These are phyloP conservation scores for Anolis apletophallus DNA, from an alignment of 2,797 vertebrate species.

Conservation along the genomic window DNA sequence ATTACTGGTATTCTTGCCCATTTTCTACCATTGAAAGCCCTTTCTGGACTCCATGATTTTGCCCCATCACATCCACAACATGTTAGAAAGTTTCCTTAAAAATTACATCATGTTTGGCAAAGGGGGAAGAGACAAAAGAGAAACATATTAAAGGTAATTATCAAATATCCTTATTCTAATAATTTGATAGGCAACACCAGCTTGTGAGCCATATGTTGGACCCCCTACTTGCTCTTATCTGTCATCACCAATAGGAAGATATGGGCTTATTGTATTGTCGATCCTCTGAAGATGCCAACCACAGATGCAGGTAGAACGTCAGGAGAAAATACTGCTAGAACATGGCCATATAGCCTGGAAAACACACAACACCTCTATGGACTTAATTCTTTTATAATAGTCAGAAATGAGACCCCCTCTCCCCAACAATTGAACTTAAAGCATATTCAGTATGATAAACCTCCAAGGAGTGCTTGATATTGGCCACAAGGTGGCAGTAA, in stretches of 20 bases:
- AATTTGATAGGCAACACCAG: neutral
- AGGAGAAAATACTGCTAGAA: no score
- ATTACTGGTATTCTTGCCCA: neutral
- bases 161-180: neutral
- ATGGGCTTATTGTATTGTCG: no score
- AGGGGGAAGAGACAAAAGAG: no score
- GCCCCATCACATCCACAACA: neutral
- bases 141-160: neutral
- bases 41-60: neutral
- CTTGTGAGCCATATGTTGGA: no score
- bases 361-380: no score
- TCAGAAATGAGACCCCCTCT: no score
- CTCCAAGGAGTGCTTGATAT: neutral
- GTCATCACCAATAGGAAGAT: no score
- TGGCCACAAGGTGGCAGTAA: constrained; percentile 75
- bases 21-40: neutral
- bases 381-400: neutral
- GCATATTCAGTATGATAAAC: neutral
- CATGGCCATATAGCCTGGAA: no score
- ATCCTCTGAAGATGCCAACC: no score
- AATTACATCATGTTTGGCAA: neutral
- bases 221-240: no score
- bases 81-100: neutral
- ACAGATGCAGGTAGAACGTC: no score
- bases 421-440: neutral